Conservation (phyloP, 2,113 vertebrate species). For the Dryoscopus gambensis region DNA sequence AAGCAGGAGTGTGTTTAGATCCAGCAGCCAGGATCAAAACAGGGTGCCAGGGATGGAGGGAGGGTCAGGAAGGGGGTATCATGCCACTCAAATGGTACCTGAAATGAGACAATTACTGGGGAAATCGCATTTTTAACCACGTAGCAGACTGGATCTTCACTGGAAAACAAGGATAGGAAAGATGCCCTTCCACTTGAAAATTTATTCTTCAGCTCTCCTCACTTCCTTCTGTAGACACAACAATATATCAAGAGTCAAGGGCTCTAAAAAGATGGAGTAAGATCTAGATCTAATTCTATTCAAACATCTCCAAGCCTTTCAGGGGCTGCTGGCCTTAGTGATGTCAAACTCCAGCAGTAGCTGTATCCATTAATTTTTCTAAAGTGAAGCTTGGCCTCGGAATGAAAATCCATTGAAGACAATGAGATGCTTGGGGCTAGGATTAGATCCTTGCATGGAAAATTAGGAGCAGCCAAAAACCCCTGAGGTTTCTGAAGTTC, state of each 20-base stretch:
- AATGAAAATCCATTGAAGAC: not conserved
- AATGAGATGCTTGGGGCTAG: not conserved
- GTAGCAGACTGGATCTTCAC: not conserved
- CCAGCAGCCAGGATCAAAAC: not conserved
- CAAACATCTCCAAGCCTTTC: not conserved
- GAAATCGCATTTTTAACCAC: not conserved
- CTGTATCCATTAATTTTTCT: not conserved
- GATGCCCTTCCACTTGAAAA: not conserved
- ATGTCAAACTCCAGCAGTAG: not conserved
- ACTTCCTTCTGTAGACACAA: not conserved
- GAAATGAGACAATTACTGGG: not conserved
- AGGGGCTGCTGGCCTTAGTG: not conserved
- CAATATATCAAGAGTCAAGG: not conserved
- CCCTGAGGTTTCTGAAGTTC: not conserved
- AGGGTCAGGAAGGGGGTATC: not conserved
- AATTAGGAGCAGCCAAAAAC: not conserved
- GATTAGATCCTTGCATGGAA: not conserved
- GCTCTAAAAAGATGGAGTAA: not conserved
- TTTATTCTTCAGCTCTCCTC: not conserved
- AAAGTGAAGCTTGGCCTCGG: not conserved
- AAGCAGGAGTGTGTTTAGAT: constrained; percentile 38
- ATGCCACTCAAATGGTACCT: not conserved
- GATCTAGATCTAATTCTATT: not conserved
- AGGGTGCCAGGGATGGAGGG: not conserved
- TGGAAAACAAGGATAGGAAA: not conserved